A percentile compares a stretch with the other conserved stretches of the same genome.
Evolutionary conservation across 2,888 invertebrate genomes (phyloP).

Genomic region (Volucella bombylans): DNA sequence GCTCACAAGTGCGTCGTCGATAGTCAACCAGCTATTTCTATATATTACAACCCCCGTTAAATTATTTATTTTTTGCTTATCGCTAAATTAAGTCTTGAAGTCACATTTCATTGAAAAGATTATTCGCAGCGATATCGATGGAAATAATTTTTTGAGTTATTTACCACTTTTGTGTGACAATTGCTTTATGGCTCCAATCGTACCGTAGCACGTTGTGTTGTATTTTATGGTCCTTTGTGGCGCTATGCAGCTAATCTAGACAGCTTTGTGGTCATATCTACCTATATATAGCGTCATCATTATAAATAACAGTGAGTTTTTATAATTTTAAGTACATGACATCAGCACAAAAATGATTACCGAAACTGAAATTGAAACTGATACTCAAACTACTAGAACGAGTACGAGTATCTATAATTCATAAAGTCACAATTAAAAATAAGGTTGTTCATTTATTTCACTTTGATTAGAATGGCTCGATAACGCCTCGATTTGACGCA

Average conservation of each 20-base stretch:
- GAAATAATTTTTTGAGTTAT: slow-evolving; percentile 44
- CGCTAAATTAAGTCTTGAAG: slow-evolving; percentile 24
- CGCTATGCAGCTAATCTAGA: slow-evolving; percentile 60
- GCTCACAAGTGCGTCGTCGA: background rate
- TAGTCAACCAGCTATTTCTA: background rate
- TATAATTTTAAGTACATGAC: slow-evolving; percentile 63
- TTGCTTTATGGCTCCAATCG: slow-evolving; percentile 14
- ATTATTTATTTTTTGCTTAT: background rate
- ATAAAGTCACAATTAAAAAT: slow-evolving; percentile 33
- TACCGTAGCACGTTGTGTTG: background rate
- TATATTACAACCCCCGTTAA: background rate
- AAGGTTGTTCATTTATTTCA: slow-evolving; percentile 37
- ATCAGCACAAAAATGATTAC: slow-evolving; percentile 64
- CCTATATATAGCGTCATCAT: slow-evolving; percentile 56
- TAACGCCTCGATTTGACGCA: slow-evolving; percentile 17
- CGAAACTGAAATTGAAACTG: background rate
- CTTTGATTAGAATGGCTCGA: slow-evolving; percentile 46
- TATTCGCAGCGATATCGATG: slow-evolving; percentile 32
- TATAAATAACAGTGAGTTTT: slow-evolving; percentile 66
- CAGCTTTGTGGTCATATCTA: slow-evolving; percentile 36
- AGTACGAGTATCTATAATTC: background rate
- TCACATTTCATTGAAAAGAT: slow-evolving; percentile 40
- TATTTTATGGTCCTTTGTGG: slow-evolving; percentile 37
- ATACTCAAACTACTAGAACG: too few species aligned
- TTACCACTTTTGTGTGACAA: slow-evolving; percentile 46